Evolutionary conservation across 2,113 vertebrate species (phyloP), one percentile per base, ranked within the genome.

Genomic region (Rhinogobius similis): DNA sequence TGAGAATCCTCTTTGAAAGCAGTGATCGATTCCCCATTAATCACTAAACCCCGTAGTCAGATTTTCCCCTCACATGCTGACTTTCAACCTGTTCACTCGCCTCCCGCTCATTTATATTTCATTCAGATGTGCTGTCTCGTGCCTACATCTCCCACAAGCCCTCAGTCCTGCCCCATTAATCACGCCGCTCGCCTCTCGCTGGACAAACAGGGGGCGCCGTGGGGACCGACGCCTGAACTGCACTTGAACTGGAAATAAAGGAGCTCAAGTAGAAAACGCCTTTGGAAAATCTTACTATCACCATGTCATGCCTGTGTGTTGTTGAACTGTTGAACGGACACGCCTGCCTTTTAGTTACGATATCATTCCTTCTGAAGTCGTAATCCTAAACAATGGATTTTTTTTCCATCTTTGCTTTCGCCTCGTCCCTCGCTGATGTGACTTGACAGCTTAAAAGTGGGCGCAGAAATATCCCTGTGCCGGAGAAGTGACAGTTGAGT

Each of bases 211-310:
- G 66, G 76, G 76, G 62, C n/a, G 68, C 73, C 69, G 62, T 73
- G 71, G 75, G 81, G 79, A 85, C 75, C 65, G 72, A 74, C 56
- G 76, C 68, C 86, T 86, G 86, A 88, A 91, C 88, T 86, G 84
- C 77, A 69, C 68, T 77, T 90, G 87, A 90, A 89, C 84, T 87
- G 79, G 76, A 82, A 86, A 65, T 55, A 75, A 69, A 38, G 38
- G 70, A 66, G 76, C 73, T 80, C 64, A 84, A 81, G 72, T 73
- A 76, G 82, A 76, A 67, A 50, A 46, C 26, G 77, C 81, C 79
- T 76, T 76, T 79, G 66, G 74, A 77, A 79, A 77, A 65, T 68
- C 9, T 11, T 23, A 32, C 61, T 63, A 78, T 48, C 4, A 23
- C 65, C 18, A 48, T 68, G 62, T 29, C 29, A 36, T 36, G 32